Evolutionary conservation across 2,888 invertebrate genomes (phyloP).

Genomic region (Aquatica leii): DNA sequence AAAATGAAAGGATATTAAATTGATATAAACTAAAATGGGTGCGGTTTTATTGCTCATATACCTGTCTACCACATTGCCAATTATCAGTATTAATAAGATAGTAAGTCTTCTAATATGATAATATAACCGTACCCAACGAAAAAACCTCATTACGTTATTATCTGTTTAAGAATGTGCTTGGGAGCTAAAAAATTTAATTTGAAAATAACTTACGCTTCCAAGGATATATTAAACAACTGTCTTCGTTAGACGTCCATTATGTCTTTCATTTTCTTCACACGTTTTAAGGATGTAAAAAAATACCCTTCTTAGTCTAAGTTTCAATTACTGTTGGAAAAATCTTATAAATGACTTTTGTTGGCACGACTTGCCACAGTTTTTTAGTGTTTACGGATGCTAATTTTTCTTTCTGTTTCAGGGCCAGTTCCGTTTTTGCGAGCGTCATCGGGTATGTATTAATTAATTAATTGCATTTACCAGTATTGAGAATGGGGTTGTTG

Average conservation of each 20-base stretch:
- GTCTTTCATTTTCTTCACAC: too few species aligned
- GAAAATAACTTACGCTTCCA: too few species aligned
- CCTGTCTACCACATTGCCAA: constrained; percentile 53
- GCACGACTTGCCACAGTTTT: too few species aligned
- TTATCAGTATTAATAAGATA: constrained; percentile 54
- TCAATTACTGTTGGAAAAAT: too few species aligned
- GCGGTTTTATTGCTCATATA: constrained; percentile 57
- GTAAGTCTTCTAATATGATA: constrained; percentile 58
- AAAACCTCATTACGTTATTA: constrained; percentile 15
- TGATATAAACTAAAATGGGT: constrained; percentile 54
- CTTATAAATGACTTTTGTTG: too few species aligned
- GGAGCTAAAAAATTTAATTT: too few species aligned
- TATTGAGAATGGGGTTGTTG: constrained; percentile 8
- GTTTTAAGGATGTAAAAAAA: too few species aligned
- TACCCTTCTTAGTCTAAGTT: too few species aligned
- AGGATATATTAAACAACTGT: too few species aligned
- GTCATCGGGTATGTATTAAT: constrained; percentile 14
- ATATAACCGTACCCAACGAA: constrained; percentile 41
- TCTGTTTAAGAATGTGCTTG: too few species aligned
- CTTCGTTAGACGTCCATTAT: too few species aligned
- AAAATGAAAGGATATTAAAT: constrained; percentile 17
- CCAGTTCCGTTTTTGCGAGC: constrained; percentile 12
- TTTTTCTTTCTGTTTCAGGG: constrained; percentile 10
- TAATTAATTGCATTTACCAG: too few species aligned
- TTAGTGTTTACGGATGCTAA: neutral